These are phyloP conservation scores for Hyla sarda DNA, from an alignment of 2,113 vertebrate genomes.

Conservation along the genomic window DNA sequence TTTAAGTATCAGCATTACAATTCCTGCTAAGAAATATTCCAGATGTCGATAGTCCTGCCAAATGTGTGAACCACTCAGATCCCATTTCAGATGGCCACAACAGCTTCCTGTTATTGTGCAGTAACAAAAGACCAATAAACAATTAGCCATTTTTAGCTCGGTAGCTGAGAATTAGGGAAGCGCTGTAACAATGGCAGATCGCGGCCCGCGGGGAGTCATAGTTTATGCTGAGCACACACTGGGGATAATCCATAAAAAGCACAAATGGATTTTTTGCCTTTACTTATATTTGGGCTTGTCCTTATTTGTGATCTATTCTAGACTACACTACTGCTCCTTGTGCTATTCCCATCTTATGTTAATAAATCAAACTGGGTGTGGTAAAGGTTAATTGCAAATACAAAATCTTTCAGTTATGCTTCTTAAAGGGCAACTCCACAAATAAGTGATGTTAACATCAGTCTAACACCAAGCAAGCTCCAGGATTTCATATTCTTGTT, in stretches of 20 bases:
- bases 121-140: slow-evolving; percentile 14
- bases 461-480: too few species aligned
- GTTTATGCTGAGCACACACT: background rate
- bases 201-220: background rate
- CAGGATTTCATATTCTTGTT: too few species aligned
- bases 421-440: too few species aligned
- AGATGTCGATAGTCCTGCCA: background rate
- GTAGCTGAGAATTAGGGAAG: slow-evolving; percentile 5
- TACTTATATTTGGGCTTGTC: slow-evolving; percentile 9
- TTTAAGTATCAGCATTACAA: background rate
- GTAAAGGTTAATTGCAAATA: background rate
- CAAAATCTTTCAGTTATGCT: background rate
- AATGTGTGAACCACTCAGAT: background rate
- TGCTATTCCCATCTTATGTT: background rate
- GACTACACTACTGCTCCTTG: background rate
- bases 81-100: background rate
- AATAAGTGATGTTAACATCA: too few species aligned
- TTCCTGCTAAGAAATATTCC: background rate
- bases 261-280: slow-evolving; percentile 10
- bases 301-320: background rate
- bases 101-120: slow-evolving; percentile 19
- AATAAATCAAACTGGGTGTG: background rate
- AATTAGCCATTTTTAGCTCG: slow-evolving; percentile 18
- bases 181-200: background rate
- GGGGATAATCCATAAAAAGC: background rate